Evolutionary conservation across 2,888 invertebrate genomes (phyloP).

Genomic region (Lottia scabra): DNA sequence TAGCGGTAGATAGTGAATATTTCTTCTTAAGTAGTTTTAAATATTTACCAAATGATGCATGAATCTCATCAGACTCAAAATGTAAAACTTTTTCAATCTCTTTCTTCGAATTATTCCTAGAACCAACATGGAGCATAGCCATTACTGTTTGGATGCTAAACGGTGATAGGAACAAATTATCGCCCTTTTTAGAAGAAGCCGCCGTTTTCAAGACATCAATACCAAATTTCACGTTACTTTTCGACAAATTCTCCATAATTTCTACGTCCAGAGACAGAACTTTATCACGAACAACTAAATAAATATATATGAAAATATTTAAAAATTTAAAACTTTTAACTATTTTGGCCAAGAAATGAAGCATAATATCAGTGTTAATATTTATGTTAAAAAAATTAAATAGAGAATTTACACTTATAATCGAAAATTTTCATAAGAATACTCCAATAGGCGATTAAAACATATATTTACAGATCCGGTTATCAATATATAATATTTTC

Average conservation of each 20-base stretch:
- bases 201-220: conserved; percentile 23
- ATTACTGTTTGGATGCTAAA: conserved; percentile 68
- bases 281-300: too few species aligned
- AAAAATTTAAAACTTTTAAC: too few species aligned
- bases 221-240: conserved; percentile 28
- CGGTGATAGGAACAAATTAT: conserved; percentile 67
- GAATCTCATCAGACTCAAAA: conserved; percentile 30
- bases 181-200: conserved; percentile 6
- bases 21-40: conserved; percentile 31
- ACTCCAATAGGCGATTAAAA: too few species aligned
- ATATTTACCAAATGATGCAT: conserved; percentile 34
- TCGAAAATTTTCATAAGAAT: too few species aligned
- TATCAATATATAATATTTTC: too few species aligned
- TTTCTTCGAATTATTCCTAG: conserved; percentile 61
- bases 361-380: too few species aligned
- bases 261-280: too few species aligned
- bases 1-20: conserved; percentile 50
- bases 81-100: conserved; percentile 54
- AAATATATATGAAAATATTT: too few species aligned
- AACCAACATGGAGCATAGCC: conserved; percentile 68
- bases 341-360: too few species aligned
- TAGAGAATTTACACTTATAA: too few species aligned
- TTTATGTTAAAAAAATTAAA: too few species aligned
- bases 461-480: too few species aligned
- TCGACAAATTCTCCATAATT: conserved; percentile 15